Base-by-base conservation (phyloP, 1,140 invertebrate species). In the Drosophila repletoides region DNA sequence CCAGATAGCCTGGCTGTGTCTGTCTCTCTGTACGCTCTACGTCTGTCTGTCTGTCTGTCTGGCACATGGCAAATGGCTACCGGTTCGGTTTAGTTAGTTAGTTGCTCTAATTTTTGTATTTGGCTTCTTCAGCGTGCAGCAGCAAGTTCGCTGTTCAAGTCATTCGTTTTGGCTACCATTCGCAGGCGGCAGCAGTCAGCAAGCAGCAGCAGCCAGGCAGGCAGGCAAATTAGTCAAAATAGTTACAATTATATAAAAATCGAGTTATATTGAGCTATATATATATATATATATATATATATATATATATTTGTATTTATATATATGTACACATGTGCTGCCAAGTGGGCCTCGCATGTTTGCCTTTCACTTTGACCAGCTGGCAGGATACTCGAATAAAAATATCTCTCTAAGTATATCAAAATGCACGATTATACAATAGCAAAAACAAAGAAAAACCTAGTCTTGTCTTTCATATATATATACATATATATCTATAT, bases 341-440 rank as follows among this genome's bases (percentile, higher is more conserved):
- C 46, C 72, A 76, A 81, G 79, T 83, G 79, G 79, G 79, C 79
- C 79, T 84, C 84, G 74, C 74, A 72, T 75, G 66, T 65, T 71
- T 79, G 79, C 79, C 79, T 84, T 84, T 84, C 79, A 84, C 79
- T 84, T 84, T 72, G 48, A 33, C 34, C 45, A 45, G 55, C 64
- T 56, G 69, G 34, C 76, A 81, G 76, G 76, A 81, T 72, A 80
- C 66, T n/a, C 21, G 45, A n/a, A 53, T 2, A 53, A n/a, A 12
- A 15, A 19, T 28, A 52, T 31, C 22, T 10, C 29, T 29, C 10
- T 12, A 33, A 28, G 12, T 10, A 66, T 63, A 79, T 53, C 31
- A 7, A 14, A 53, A 48, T 53, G 19, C 58, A 68, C 38, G 66
- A 67, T 80, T 80, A 81, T 80, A 80, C 77, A 80, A 80, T 81